Percentiles rank a stretch among this genome's conserved stretches.
Conservation (phyloP, 2,797 vertebrate species). For the Takifugu ocellatus region DNA sequence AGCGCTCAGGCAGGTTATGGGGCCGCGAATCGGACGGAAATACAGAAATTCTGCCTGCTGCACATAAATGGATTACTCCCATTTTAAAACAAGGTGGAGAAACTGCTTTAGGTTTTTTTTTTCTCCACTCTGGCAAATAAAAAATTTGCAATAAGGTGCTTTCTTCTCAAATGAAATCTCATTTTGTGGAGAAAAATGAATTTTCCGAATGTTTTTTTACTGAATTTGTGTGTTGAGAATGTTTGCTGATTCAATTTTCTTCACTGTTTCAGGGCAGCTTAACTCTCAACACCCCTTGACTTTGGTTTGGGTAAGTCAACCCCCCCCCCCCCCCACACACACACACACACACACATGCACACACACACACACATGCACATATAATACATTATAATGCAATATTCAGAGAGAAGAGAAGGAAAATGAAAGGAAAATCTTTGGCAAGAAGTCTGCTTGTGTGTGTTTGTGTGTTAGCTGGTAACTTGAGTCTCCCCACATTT, state of each 20-base stretch:
- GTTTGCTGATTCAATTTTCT: background rate
- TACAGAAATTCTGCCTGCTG: background rate
- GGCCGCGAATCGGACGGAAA: background rate
- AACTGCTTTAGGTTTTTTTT: background rate
- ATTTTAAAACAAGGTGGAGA: background rate
- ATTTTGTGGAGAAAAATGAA: background rate
- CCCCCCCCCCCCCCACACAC: background rate
- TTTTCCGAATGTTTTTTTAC: background rate
- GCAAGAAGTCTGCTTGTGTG: conserved; percentile 3
- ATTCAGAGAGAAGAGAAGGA: too few relatives aligned
- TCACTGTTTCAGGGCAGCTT: conserved; percentile 43
- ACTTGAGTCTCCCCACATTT: background rate
- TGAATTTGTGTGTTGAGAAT: background rate
- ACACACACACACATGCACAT: conserved; percentile 8
- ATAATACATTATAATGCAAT: too few relatives aligned
- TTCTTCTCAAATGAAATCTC: background rate
- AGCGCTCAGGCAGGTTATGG: background rate
- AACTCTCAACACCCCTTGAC: conserved; percentile 20
- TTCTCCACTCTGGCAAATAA: background rate
- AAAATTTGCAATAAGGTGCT: background rate
- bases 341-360: conserved; percentile 16
- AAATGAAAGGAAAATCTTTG: too few relatives aligned
- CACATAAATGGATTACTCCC: background rate
- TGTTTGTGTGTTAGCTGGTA: conserved; percentile 5
- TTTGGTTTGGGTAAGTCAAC: conserved; percentile 39